Evolutionary conservation across 2,888 invertebrate species (phyloP).

Genomic region (Lapara coniferarum): DNA sequence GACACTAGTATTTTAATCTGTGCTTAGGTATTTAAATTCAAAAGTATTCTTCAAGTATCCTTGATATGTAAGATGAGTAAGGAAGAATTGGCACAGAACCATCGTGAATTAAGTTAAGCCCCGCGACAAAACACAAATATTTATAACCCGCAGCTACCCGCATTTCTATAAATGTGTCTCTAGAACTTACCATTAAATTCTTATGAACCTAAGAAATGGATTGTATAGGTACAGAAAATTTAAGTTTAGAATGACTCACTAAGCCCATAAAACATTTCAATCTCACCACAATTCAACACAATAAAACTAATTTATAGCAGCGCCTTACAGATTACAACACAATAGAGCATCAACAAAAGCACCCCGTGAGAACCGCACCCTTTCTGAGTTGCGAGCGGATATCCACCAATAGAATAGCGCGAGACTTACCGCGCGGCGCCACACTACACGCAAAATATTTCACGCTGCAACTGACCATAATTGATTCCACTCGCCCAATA

Average conservation of each 20-base stretch:
- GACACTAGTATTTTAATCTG: too few species aligned
- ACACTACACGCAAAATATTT: slow-evolving; percentile 45
- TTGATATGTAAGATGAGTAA: too few species aligned
- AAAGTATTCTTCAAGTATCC: too few species aligned
- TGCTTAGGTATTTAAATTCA: too few species aligned
- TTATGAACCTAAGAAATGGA: not conserved
- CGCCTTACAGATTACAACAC: not conserved
- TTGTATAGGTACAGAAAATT: not conserved
- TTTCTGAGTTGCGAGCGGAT: too few species aligned
- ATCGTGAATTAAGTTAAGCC: not conserved
- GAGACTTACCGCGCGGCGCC: slow-evolving; percentile 36
- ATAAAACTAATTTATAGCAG: slow-evolving; percentile 1
- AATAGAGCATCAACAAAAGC: slow-evolving; percentile 25
- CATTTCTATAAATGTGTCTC: not conserved
- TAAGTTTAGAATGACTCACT: not conserved
- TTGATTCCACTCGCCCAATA: slow-evolving; percentile 44
- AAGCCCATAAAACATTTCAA: slow-evolving; percentile 9
- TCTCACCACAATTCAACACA: slow-evolving; percentile 3
- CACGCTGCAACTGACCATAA: slow-evolving; percentile 37
- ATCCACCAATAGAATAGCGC: not conserved
- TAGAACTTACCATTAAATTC: too few species aligned
- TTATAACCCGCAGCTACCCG: not conserved
- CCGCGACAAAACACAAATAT: not conserved
- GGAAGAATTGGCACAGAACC: too few species aligned
- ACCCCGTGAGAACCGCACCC: slow-evolving; percentile 35